Base-by-base conservation (phyloP, 2,888 invertebrate species). In the Harpalus rufipes region DNA sequence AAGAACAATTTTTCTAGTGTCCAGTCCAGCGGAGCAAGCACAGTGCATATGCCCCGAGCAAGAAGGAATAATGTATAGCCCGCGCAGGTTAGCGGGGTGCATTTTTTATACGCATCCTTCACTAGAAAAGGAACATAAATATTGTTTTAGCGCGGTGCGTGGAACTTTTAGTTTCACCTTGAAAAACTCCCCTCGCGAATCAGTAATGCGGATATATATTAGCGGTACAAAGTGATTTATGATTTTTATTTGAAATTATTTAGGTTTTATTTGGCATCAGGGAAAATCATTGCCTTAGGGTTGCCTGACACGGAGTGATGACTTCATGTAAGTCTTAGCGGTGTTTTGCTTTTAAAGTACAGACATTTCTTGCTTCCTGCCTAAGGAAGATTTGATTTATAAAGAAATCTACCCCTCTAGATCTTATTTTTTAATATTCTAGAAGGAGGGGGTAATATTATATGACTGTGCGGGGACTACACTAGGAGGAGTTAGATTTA, bases 51-150 rank as follows among this genome's bases (percentile, higher is more conserved):
- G 74, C 74, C 78, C 7, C 25, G 14, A 56, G 76, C 76, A 51
- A 39, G 56, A 68, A 51, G 81, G 63, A 63, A 81, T 81, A 81
- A 81, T 81, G 81, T 81, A 68, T 81, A 12, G 51, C 65, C 44
- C 21, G 12, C 51, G 16, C 39, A 32, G 39, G 44, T 74, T 44
- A 58, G n/a, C 63, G 44, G 83, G 76, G 83, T 83, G 83, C 83
- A 83, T 59, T 83, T 82, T 82, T 82, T 82, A 82, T 82, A 32
- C 82, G 72, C 82, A 82, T 82, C 72, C 82, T 82, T 82, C 82
- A 82, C 72, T 32, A 74, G 56, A 56, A 58, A 68, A 58, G 18
- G 83, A 83, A 83, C 83, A 76, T 83, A 83, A 83, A 83, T 83
- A 83, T 83, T 83, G 83, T 83, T 83, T 83, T 83, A 83, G 74